Evolutionary conservation across 2,113 vertebrate species (phyloP).

Genomic region (Amphiprion percula): DNA sequence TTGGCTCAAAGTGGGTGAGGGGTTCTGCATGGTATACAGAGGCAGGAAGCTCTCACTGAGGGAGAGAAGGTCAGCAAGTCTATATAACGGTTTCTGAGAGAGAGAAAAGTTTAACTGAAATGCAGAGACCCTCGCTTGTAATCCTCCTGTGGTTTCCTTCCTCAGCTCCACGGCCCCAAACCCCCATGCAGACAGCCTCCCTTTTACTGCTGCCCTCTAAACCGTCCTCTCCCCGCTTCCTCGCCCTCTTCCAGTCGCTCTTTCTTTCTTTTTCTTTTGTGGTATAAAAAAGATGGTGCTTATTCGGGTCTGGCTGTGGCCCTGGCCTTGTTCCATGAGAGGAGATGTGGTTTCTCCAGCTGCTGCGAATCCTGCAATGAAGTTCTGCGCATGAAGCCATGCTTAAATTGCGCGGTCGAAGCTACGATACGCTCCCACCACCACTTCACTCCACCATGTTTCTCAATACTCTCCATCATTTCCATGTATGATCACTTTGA

Average conservation of each 20-base stretch:
- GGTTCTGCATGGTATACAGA: slow-evolving; percentile 57
- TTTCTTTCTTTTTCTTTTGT: slow-evolving; percentile 69
- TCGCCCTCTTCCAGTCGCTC: slow-evolving; percentile 22
- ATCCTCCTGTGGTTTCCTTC: slow-evolving; percentile 80
- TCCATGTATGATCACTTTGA: background rate
- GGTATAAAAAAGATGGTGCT: slow-evolving; percentile 74
- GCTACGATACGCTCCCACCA: slow-evolving; percentile 32
- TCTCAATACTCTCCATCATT: slow-evolving; percentile 13
- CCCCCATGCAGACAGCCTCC: slow-evolving; percentile 66
- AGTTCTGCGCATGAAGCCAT: slow-evolving; percentile 68
- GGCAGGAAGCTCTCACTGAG: slow-evolving; percentile 69
- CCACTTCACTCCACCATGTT: slow-evolving; percentile 28
- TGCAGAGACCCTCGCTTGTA: slow-evolving; percentile 69
- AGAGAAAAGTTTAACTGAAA: slow-evolving; percentile 76
- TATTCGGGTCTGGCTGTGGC: slow-evolving; percentile 72
- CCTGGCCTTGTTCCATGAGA: slow-evolving; percentile 71
- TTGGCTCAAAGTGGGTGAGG: slow-evolving; percentile 50
- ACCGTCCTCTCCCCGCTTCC: slow-evolving; percentile 22
- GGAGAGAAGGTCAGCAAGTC: slow-evolving; percentile 72
- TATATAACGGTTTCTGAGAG: slow-evolving; percentile 76
- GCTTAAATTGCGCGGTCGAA: slow-evolving; percentile 74
- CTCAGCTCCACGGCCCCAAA: slow-evolving; percentile 64
- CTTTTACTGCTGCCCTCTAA: slow-evolving; percentile 57
- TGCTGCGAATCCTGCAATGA: slow-evolving; percentile 76
- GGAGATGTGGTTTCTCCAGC: slow-evolving; percentile 83